A percentile compares a stretch with the other conserved stretches of the same genome.
Evolutionary conservation across 2,888 invertebrate genomes (phyloP).

Genomic region (Petrophora chlorosata): DNA sequence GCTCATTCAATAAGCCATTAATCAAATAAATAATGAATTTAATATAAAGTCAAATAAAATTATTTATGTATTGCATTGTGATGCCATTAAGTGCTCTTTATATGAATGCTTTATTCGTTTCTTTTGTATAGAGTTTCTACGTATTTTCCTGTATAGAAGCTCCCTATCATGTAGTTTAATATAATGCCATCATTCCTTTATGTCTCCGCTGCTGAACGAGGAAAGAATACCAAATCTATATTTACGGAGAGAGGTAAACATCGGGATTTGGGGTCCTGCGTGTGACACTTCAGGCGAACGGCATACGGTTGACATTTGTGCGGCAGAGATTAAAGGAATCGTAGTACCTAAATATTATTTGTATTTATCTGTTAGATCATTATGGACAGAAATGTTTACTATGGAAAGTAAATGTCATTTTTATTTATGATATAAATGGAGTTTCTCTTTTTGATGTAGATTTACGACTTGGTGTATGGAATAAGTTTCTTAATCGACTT

Average conservation of each 20-base stretch:
- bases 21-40: too few species aligned
- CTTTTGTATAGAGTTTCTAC: background rate
- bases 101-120: too few species aligned
- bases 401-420: slow-evolving; percentile 4
- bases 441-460: too few species aligned
- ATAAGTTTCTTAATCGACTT: too few species aligned
- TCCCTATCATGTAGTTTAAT: slow-evolving; percentile 18
- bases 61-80: too few species aligned
- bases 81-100: too few species aligned
- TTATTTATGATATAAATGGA: too few species aligned
- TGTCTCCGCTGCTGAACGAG: slow-evolving; percentile 12
- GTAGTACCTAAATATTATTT: slow-evolving; percentile 12
- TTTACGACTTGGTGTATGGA: too few species aligned
- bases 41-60: too few species aligned
- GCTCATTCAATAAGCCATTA: too few species aligned
- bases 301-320: background rate
- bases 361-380: slow-evolving; percentile 19
- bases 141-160: slow-evolving; percentile 14
- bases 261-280: background rate
- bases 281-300: background rate
- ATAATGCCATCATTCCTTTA: slow-evolving; percentile 17
- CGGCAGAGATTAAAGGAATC: background rate
- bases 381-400: slow-evolving; percentile 17
- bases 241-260: slow-evolving; percentile 21
- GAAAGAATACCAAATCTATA: slow-evolving; percentile 20